Percentiles rank a stretch among this genome's conserved stretches.
Conservation (phyloP, 2,888 invertebrate species). For the Cantharis rustica region DNA sequence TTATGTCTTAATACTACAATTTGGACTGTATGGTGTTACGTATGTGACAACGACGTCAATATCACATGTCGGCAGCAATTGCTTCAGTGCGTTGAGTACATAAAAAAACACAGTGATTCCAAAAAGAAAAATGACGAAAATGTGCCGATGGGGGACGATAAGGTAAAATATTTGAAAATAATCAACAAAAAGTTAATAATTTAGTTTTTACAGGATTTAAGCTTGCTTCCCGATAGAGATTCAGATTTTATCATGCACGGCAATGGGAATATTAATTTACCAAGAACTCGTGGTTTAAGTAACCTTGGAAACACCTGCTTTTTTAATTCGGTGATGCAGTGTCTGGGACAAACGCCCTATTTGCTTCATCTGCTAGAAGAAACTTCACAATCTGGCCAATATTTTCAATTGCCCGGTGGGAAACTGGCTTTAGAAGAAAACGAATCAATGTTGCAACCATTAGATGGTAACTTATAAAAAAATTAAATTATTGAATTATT, state of each 20-base stretch:
- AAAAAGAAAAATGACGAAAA: conserved; percentile 6
- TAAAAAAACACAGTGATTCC: conserved; percentile 62
- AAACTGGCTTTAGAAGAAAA: conserved; percentile 60
- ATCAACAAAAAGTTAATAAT: not conserved
- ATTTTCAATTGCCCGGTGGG: conserved; percentile 75
- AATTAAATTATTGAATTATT: not conserved
- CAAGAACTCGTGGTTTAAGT: conserved; percentile 76
- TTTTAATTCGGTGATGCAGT: conserved; percentile 96
- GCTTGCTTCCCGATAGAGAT: conserved; percentile 3
- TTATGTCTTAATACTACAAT: conserved; percentile 72
- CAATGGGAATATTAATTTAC: conserved; percentile 48
- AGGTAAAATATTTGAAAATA: conserved; percentile 27
- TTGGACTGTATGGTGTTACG: conserved; percentile 80
- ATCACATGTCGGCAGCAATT: conserved; percentile 67
- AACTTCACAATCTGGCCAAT: conserved; percentile 69
- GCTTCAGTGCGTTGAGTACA: conserved; percentile 73
- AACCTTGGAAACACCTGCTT: conserved; percentile 98
- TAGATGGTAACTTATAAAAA: conserved; percentile 34
- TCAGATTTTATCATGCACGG: not conserved
- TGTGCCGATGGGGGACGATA: conserved; percentile 15
- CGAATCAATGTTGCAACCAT: conserved; percentile 26
- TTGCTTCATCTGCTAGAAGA: conserved; percentile 71
- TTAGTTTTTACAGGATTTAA: conserved; percentile 9
- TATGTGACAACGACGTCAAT: conserved; percentile 73
- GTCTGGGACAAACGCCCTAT: conserved; percentile 85